phyloP scores from a whole-genome alignment of 2,113 vertebrate species.

The Lepus europaeus region DNA sequence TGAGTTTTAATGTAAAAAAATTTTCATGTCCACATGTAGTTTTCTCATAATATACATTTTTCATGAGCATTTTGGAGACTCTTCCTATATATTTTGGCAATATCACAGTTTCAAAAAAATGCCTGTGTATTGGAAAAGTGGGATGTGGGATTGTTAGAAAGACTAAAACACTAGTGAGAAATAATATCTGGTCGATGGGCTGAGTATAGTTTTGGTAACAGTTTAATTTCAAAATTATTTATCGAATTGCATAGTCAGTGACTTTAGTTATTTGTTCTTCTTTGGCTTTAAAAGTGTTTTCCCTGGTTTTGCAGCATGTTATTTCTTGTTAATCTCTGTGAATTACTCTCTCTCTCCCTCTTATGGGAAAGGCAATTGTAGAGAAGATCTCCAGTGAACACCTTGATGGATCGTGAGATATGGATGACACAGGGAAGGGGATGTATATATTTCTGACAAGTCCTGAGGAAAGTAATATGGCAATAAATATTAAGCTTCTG shows the following conservation, averaged over 20 bases:
- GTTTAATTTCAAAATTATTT: slow-evolving; percentile 54
- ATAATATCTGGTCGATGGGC: neutral
- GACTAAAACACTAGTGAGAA: neutral
- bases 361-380: slow-evolving; percentile 19
- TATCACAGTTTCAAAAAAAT: neutral
- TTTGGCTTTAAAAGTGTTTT: slow-evolving; percentile 63
- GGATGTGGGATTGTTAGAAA: slow-evolving; percentile 20
- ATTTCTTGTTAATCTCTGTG: slow-evolving; percentile 51
- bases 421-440: slow-evolving; percentile 4
- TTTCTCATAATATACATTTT: no score
- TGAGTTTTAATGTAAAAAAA: no score
- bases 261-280: slow-evolving; percentile 30
- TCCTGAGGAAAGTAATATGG: neutral
- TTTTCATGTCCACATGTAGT: no score
- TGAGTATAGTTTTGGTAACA: neutral
- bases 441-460: neutral
- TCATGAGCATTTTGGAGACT: no score
- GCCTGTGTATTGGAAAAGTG: neutral
- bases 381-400: slow-evolving; percentile 36
- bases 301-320: neutral
- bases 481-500: neutral
- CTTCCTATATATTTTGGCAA: neutral
- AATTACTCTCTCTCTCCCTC: slow-evolving; percentile 13
- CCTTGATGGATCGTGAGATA: slow-evolving; percentile 17
- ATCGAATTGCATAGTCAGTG: neutral